A percentile compares a stretch with the other conserved stretches of the same genome.
Conservation (phyloP, 2,797 vertebrate genomes). For the Sebastes diaconus region DNA sequence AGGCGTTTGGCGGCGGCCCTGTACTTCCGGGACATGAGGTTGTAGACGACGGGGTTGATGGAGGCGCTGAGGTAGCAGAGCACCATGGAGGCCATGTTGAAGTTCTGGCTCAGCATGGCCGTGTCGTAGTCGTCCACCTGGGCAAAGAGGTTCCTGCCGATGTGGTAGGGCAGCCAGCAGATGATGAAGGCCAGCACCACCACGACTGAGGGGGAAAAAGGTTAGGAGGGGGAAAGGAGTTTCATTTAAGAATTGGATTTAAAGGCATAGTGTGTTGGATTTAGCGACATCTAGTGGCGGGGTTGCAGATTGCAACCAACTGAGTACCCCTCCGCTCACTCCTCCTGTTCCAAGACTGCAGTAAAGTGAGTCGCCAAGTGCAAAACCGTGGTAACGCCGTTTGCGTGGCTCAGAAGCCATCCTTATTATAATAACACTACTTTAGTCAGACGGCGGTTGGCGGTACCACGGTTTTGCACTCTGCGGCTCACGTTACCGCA, state of each 20-base stretch:
- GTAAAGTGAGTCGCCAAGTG: no score
- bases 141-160: constrained; percentile 89
- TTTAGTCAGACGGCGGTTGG: no score
- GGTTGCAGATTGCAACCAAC: no score
- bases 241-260: neutral
- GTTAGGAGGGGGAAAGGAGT: neutral
- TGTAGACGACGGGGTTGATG: constrained; percentile 92
- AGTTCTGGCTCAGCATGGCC: constrained; percentile 87
- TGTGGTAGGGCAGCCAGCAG: constrained; percentile 92
- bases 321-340: no score
- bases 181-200: constrained; percentile 90
- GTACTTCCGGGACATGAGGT: constrained; percentile 90
- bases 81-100: constrained; percentile 89
- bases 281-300: no score
- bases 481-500: no score
- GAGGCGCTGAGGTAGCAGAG: constrained; percentile 92
- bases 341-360: no score
- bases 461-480: no score
- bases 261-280: no score
- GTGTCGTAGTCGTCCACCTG: constrained; percentile 80
- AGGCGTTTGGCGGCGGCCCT: constrained; percentile 85
- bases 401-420: no score
- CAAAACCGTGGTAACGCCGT: no score
- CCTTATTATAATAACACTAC: no score
- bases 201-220: constrained; percentile 74